Conservation (phyloP, 2,888 invertebrate species). For the Idaea biselata region DNA sequence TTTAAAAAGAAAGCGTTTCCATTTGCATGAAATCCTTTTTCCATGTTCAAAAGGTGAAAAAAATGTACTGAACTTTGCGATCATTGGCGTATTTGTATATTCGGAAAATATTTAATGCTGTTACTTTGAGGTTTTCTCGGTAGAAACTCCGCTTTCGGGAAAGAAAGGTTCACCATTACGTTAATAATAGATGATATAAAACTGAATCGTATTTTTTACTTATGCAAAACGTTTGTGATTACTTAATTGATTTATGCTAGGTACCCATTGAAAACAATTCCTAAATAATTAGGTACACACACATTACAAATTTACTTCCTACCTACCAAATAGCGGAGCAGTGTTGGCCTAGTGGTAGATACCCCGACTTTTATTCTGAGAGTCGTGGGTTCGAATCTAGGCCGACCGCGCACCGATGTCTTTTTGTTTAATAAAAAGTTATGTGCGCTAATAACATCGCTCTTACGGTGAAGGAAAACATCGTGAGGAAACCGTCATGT, state of each 20-base stretch:
- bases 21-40: conserved; percentile 47
- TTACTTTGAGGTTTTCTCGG: background rate
- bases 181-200: background rate
- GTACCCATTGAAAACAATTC: background rate
- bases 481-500: too few species aligned
- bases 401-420: too few species aligned
- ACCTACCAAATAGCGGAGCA: background rate
- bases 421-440: too few species aligned
- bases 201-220: background rate
- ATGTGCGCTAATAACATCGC: too few species aligned
- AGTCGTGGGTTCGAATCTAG: too few species aligned
- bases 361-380: too few species aligned
- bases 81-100: conserved; percentile 14
- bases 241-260: background rate
- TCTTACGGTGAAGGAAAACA: too few species aligned
- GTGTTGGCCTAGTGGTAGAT: too few species aligned
- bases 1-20: conserved; percentile 46
- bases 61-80: conserved; percentile 21
- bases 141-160: background rate
- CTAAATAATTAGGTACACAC: background rate
- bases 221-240: background rate
- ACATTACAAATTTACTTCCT: background rate
- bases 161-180: background rate
- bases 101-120: background rate
- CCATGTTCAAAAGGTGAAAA: conserved; percentile 36